phyloP scores from a whole-genome alignment of 2,888 invertebrate species.

The Blera fallax region DNA sequence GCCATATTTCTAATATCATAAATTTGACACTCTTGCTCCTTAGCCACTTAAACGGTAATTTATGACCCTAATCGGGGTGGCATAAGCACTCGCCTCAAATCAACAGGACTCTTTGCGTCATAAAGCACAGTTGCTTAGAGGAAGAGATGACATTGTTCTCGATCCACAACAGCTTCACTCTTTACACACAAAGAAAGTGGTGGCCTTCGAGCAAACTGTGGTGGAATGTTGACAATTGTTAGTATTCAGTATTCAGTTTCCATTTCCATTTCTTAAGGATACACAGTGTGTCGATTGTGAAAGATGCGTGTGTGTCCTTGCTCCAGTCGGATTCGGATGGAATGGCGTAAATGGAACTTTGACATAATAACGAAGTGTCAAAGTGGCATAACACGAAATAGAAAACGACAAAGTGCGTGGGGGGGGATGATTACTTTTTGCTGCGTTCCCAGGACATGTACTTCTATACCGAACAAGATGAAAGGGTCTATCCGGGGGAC shows the following conservation, averaged over 20 bases:
- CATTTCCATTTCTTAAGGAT: conserved; percentile 45
- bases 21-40: conserved; percentile 51
- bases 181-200: not conserved
- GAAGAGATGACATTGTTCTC: conserved; percentile 32
- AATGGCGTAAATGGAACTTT: conserved; percentile 38
- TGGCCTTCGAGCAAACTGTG: not conserved
- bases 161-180: conserved; percentile 15
- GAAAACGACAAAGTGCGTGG: conserved; percentile 45
- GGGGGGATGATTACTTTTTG: conserved; percentile 58
- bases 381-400: conserved; percentile 56
- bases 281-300: conserved; percentile 18
- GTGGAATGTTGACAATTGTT: conserved; percentile 33
- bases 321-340: not conserved
- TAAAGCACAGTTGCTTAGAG: conserved; percentile 22
- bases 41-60: conserved; percentile 62
- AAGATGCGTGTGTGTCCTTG: conserved; percentile 47
- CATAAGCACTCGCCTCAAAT: conserved; percentile 34
- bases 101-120: conserved; percentile 50
- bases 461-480: not conserved
- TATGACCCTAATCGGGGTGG: conserved; percentile 39
- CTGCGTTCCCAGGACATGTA: not conserved
- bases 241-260: conserved; percentile 57
- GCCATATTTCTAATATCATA: conserved; percentile 58
- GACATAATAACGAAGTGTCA: conserved; percentile 67
- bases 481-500: conserved; percentile 18